These are phyloP conservation scores for Steatornis caripensis DNA, from an alignment of 2,113 vertebrate genomes.

Conservation along the genomic window DNA sequence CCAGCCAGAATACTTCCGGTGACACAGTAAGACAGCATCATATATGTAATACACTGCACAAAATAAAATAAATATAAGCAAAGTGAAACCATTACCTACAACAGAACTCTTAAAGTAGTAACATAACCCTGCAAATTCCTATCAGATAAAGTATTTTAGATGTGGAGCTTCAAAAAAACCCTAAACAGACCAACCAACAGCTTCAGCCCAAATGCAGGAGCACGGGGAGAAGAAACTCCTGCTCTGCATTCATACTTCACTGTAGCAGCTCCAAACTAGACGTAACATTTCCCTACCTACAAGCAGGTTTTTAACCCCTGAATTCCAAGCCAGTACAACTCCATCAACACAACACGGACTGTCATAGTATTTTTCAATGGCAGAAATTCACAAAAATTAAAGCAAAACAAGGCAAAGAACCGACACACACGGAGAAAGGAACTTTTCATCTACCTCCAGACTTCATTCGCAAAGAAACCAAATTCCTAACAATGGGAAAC, in stretches of 20 bases:
- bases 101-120: neutral
- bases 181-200: neutral
- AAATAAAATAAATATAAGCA: neutral
- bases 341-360: neutral
- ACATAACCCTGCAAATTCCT: neutral
- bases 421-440: neutral
- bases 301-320: neutral
- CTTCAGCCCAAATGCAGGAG: neutral
- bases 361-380: neutral
- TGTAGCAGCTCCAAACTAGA: neutral
- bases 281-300: neutral
- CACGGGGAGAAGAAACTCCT: neutral
- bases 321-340: neutral
- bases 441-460: neutral
- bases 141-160: neutral
- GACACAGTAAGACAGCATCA: neutral
- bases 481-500: neutral
- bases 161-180: neutral
- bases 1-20: neutral
- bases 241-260: neutral
- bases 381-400: neutral
- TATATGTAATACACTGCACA: rapidly evolving
- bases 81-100: neutral
- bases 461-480: neutral
- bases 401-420: neutral